These are phyloP conservation scores for Linyphia triangularis DNA, from an alignment of 2,888 invertebrate species.

Conservation along the genomic window DNA sequence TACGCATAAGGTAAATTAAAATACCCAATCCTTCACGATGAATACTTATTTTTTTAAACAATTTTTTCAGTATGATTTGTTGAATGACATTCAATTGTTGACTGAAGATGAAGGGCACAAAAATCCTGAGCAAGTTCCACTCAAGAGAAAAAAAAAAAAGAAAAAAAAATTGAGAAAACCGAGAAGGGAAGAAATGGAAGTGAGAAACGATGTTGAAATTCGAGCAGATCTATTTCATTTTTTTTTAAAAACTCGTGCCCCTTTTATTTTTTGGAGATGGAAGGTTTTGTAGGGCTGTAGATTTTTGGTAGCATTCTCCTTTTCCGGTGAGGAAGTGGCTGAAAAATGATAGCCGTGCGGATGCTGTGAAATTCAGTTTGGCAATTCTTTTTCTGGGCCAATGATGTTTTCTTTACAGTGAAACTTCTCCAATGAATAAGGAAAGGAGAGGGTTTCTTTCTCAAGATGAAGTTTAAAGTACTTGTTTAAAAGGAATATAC, in stretches of 20 bases:
- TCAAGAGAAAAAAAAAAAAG: not conserved
- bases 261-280: not conserved
- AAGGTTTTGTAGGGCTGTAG: not conserved
- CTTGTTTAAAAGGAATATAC: too few relatives aligned
- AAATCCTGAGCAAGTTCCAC: not conserved
- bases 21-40: not conserved
- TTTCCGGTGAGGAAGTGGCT: not conserved
- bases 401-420: not conserved
- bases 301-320: not conserved
- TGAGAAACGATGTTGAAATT: constrained; percentile 22
- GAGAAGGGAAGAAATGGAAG: not conserved
- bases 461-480: too few relatives aligned
- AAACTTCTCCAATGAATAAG: not conserved
- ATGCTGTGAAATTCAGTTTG: not conserved
- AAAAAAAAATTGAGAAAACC: not conserved
- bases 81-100: not conserved
- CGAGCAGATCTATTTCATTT: constrained; percentile 9
- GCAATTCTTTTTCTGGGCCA: not conserved
- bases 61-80: not conserved
- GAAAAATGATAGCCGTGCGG: constrained; percentile 16
- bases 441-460: not conserved
- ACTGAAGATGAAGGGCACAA: not conserved
- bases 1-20: not conserved
- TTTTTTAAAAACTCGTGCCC: not conserved
- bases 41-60: not conserved